A percentile compares a stretch with the other conserved stretches of the same genome.
phyloP scores from a whole-genome alignment of 2,797 vertebrate species.

The Cynopterus sphinx region DNA sequence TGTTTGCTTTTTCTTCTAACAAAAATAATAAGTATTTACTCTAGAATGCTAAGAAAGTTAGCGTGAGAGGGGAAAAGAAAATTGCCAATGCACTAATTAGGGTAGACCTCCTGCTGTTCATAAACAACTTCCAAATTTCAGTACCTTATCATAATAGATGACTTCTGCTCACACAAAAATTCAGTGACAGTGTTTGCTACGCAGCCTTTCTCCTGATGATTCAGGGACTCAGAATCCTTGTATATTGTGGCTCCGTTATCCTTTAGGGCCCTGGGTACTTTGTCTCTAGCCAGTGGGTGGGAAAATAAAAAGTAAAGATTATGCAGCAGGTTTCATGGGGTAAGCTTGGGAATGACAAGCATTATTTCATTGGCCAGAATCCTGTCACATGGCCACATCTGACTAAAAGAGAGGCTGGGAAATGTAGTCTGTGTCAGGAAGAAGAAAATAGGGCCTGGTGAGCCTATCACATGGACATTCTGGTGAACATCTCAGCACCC shows the following conservation, averaged over 20 bases:
- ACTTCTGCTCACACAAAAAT: not conserved
- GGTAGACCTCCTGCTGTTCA: not conserved
- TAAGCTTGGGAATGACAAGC: not conserved
- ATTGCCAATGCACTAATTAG: not conserved
- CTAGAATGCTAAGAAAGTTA: constrained; percentile 9
- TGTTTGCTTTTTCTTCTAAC: constrained; percentile 13
- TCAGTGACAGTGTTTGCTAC: not conserved
- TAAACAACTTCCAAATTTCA: not conserved
- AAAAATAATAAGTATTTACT: not conserved
- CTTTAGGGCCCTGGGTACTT: not conserved
- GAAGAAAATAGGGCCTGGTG: not conserved
- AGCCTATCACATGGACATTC: not conserved
- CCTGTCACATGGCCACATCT: not conserved
- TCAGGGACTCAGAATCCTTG: not conserved
- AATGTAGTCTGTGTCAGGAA: not conserved
- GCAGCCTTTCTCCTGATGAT: not conserved
- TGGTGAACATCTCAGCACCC: not conserved
- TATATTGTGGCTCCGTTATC: not conserved
- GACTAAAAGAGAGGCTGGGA: not conserved
- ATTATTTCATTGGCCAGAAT: not conserved
- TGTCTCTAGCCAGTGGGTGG: not conserved
- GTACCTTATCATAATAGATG: not conserved
- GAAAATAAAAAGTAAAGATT: not conserved
- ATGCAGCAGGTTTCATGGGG: not conserved
- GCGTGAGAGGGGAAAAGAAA: not conserved